Percentiles rank a stretch among this genome's conserved stretches.
Evolutionary conservation across 2,888 invertebrate species (phyloP).

Genomic region (Aleiodes alternator): DNA sequence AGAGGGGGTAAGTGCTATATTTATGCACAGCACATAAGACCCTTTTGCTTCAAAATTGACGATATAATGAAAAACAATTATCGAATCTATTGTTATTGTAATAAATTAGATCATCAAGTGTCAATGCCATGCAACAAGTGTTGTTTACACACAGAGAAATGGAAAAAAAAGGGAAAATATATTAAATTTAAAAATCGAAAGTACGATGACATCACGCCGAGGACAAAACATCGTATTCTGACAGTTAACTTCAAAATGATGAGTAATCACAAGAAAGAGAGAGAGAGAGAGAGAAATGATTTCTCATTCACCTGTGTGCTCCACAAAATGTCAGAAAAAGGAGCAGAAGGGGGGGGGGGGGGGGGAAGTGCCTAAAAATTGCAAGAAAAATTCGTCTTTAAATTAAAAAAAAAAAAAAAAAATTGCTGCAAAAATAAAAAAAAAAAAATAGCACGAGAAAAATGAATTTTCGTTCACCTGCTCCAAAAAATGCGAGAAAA

Average conservation of each 20-base stretch:
- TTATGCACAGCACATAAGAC: too few relatives aligned
- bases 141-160: not conserved
- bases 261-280: not conserved
- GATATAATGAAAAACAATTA: too few relatives aligned
- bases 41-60: too few relatives aligned
- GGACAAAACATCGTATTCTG: constrained; percentile 18
- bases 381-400: not conserved
- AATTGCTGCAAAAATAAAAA: not conserved
- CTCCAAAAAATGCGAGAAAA: too few relatives aligned
- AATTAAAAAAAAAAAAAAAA: constrained; percentile 19
- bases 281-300: not conserved
- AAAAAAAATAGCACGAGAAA: too few relatives aligned
- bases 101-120: not conserved
- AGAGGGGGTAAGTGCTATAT: too few relatives aligned
- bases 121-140: not conserved
- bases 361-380: not conserved
- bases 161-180: too few relatives aligned
- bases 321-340: not conserved
- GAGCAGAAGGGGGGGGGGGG: too few relatives aligned
- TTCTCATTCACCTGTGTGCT: not conserved
- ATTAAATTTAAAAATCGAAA: constrained; percentile 22
- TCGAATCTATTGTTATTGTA: not conserved
- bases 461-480: too few relatives aligned
- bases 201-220: constrained; percentile 15
- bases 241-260: constrained; percentile 2